Percentiles rank a stretch among this genome's conserved stretches.
phyloP scores from a whole-genome alignment of 2,797 vertebrate genomes.

The Sebastes vulpes region DNA sequence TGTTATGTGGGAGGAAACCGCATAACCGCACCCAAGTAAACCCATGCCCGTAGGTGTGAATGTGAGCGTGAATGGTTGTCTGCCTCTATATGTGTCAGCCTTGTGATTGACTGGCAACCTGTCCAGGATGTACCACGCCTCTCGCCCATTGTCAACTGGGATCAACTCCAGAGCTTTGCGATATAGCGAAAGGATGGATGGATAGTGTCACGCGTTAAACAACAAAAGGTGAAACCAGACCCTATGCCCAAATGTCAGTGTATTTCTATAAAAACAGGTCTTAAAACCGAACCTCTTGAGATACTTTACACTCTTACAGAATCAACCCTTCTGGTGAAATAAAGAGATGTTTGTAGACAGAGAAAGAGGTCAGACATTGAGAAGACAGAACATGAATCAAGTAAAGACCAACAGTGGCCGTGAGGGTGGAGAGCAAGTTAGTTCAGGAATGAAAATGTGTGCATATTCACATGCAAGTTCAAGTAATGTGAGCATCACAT shows the following conservation, averaged over 20 bases:
- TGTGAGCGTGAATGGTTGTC: not conserved
- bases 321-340: not conserved
- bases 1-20: not conserved
- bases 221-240: not conserved
- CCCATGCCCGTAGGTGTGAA: not conserved
- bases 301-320: not conserved
- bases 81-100: not conserved
- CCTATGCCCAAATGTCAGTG: not conserved
- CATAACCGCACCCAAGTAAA: not conserved
- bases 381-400: not conserved
- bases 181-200: not conserved
- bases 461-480: conserved; percentile 30
- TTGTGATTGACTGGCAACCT: not conserved
- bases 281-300: not conserved
- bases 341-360: not conserved
- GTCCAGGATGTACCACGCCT: not conserved
- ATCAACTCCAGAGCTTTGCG: not conserved
- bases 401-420: not conserved
- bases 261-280: not conserved
- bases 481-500: not conserved
- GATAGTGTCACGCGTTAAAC: not conserved
- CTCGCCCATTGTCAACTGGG: not conserved
- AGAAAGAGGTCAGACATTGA: not conserved
- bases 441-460: not conserved
- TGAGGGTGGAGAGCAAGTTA: not conserved